A percentile compares a stretch with the other conserved stretches of the same genome.
Conservation (phyloP, 1,140 invertebrate genomes). For the Leptopilina clavipes region DNA sequence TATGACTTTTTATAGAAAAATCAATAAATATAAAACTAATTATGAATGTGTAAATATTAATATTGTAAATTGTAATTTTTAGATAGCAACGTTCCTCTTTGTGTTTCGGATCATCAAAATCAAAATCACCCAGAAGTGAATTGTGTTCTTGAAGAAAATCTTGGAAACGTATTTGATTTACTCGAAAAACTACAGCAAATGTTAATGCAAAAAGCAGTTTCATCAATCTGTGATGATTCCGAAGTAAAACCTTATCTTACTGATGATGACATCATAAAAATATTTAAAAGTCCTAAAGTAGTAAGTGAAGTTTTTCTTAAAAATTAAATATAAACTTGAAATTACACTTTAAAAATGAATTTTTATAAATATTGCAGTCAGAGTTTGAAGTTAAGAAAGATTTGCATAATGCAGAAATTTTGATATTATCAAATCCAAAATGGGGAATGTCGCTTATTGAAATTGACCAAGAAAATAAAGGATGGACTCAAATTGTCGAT, state of each 20-base stretch:
- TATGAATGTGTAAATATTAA: not conserved
- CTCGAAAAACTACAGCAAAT: conserved; percentile 78
- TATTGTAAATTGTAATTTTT: conserved; percentile 48
- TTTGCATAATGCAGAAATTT: conserved; percentile 80
- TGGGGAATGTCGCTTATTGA: conserved; percentile 81
- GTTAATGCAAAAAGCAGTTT: conserved; percentile 75
- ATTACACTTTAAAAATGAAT: not conserved
- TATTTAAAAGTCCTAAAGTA: conserved; percentile 62
- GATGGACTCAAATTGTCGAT: conserved; percentile 54
- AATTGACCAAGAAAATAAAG: conserved; percentile 64
- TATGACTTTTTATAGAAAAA: no score
- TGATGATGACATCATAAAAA: conserved; percentile 75
- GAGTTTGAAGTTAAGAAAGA: conserved; percentile 75
- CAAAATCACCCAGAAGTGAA: conserved; percentile 75
- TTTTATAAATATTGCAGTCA: conserved; percentile 56
- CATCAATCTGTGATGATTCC: conserved; percentile 77
- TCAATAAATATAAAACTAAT: not conserved
- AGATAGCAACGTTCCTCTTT: conserved; percentile 78
- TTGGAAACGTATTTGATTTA: conserved; percentile 77
- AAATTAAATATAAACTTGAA: not conserved
- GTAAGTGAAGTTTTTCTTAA: conserved; percentile 55
- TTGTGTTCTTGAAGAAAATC: conserved; percentile 77
- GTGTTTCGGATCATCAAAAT: conserved; percentile 70
- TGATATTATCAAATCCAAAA: conserved; percentile 81
- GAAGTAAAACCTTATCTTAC: conserved; percentile 74